Conservation (phyloP, 2,888 invertebrate genomes). For the Acholoe squamosa region DNA sequence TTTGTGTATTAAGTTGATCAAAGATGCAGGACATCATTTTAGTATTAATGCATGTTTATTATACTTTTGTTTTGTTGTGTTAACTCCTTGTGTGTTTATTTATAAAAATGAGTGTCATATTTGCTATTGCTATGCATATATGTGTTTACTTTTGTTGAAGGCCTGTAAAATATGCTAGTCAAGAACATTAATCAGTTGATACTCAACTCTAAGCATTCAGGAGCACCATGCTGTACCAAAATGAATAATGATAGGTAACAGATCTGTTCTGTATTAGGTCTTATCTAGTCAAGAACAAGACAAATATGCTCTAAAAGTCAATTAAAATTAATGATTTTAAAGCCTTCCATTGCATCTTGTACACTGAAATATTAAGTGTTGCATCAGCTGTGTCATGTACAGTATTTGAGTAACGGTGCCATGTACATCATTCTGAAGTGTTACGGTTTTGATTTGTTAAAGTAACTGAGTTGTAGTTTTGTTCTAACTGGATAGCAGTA, state of each 20-base stretch:
- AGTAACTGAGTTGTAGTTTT: too few relatives aligned
- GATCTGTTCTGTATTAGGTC: too few relatives aligned
- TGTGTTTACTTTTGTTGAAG: constrained; percentile 30
- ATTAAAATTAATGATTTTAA: too few relatives aligned
- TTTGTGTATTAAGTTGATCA: background rate
- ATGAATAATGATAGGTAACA: too few relatives aligned
- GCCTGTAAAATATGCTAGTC: background rate
- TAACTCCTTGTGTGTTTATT: constrained; percentile 14
- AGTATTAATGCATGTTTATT: background rate
- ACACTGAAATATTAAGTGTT: too few relatives aligned
- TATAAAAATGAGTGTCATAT: background rate
- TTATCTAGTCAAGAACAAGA: too few relatives aligned
- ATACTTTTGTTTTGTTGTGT: background rate
- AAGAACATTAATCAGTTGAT: background rate
- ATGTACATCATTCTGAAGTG: background rate
- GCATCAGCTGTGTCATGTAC: too few relatives aligned
- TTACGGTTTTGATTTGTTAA: background rate
- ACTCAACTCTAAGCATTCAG: too few relatives aligned
- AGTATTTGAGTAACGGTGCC: background rate
- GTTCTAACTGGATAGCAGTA: too few relatives aligned
- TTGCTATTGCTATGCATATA: background rate
- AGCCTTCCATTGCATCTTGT: too few relatives aligned
- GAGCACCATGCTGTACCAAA: too few relatives aligned
- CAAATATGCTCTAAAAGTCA: too few relatives aligned
- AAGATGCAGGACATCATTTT: constrained; percentile 46